Evolutionary conservation across 1,140 invertebrate genomes (phyloP).

Genomic region (Brevipalpus yothersi): DNA sequence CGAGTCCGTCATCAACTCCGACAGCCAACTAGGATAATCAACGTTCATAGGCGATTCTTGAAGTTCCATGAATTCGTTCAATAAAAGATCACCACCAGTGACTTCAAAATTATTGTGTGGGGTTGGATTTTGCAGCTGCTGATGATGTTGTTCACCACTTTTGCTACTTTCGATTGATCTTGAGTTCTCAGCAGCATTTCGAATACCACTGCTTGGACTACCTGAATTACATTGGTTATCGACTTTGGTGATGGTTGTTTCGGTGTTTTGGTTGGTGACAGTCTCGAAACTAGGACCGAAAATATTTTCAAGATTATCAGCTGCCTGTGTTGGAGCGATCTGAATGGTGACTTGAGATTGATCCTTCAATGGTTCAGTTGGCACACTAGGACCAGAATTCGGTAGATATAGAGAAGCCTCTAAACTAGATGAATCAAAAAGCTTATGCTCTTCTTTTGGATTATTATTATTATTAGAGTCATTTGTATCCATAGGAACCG

Average conservation of each 20-base stretch:
- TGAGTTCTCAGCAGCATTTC: not conserved
- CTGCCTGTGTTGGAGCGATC: too few relatives aligned
- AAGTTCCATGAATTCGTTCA: constrained; percentile 5
- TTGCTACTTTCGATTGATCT: not conserved
- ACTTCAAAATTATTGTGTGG: not conserved
- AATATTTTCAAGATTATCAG: too few relatives aligned
- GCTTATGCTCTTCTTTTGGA: too few relatives aligned
- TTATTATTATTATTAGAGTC: not conserved
- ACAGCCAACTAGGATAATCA: constrained; percentile 41
- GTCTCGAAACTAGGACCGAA: not conserved
- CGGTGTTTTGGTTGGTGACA: too few relatives aligned
- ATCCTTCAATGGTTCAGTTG: too few relatives aligned
- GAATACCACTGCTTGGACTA: too few relatives aligned
- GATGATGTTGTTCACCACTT: not conserved
- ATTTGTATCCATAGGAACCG: constrained; percentile 23
- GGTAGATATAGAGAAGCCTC: too few relatives aligned
- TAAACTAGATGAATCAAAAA: too few relatives aligned
- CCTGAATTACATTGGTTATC: not conserved
- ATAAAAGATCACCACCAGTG: not conserved
- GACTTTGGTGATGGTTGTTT: not conserved
- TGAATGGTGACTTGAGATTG: too few relatives aligned
- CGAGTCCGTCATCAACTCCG: constrained; percentile 30
- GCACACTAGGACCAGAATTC: too few relatives aligned
- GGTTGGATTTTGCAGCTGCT: not conserved
- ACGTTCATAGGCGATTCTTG: constrained; percentile 35